Evolutionary conservation across 2,888 invertebrate species (phyloP), one percentile per base, ranked within the genome.

Genomic region (Physocephala rufipes): DNA sequence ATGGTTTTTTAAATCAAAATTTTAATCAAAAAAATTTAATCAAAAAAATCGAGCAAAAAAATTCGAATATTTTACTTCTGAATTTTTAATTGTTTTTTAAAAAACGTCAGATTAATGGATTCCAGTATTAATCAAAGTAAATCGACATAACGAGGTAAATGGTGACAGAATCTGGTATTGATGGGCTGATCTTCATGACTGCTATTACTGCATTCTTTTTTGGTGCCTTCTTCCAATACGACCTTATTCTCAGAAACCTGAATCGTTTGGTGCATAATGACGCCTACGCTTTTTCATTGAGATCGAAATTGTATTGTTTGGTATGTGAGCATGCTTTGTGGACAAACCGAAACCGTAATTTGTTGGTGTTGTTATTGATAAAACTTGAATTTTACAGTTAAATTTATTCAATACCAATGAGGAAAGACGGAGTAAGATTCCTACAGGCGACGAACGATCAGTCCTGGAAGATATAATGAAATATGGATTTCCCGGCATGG

Each of bases 401-500:
- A 21, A 53, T n/a, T 19, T 53, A 21, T 53, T 53, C 1, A n/a
- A 13, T 15, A 1, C 21, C n/a, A 21, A 53, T n/a, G 53, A 21
- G 12, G 21, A n/a, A n/a, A n/a, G n/a, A n/a, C n/a, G n/a, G n/a
- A n/a, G n/a, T n/a, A n/a, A n/a, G n/a, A n/a, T n/a, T n/a, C n/a
- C n/a, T n/a, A 21, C 53, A 12, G 0, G 21, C 15, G 53, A 21
- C 1, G 21, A 21, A 30, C 19, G 55, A 9, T 59, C 73, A 9
- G 74, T 67, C 81, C 85, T 90, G 77, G 89, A 89, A 26, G 89
- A 95, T 89, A 96, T 96, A 78, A 95, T 96, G 95, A 92, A 93
- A 84, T 95, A 91, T 85, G 98, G 98, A 0, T 97, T 95, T 83
- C 97, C 97, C 0, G 91, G 96, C 2, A 85, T 95, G 74, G 95